These are phyloP conservation scores for Sturnira hondurensis DNA, from an alignment of 2,113 vertebrate genomes.

Conservation along the genomic window DNA sequence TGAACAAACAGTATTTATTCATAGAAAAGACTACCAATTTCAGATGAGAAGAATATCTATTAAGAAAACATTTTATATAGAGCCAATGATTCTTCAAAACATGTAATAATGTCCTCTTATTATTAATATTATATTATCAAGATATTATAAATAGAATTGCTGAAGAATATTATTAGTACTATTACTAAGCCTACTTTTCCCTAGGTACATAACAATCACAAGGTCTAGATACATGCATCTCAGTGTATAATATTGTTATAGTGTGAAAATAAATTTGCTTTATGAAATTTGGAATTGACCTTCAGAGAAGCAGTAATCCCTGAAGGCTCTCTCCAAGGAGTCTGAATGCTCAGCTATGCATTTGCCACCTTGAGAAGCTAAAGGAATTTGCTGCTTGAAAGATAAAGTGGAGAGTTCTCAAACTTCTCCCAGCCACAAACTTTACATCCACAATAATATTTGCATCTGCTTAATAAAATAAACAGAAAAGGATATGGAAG, in stretches of 20 bases:
- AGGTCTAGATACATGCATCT: neutral
- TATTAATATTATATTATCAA: conserved; percentile 58
- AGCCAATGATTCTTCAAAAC: conserved; percentile 22
- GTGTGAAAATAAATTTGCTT: conserved; percentile 47
- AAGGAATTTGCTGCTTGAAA: neutral
- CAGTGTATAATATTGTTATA: conserved; percentile 20
- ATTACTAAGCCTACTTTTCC: conserved; percentile 47
- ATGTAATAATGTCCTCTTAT: conserved; percentile 25
- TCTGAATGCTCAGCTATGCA: neutral
- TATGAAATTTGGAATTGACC: conserved; percentile 41
- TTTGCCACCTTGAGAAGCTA: neutral
- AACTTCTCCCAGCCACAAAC: neutral
- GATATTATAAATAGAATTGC: conserved; percentile 62
- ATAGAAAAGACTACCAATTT: conserved; percentile 32
- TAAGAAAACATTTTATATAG: conserved; percentile 28
- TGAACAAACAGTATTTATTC: neutral
- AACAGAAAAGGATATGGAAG: neutral
- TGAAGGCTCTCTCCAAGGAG: neutral
- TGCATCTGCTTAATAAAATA: conserved; percentile 18
- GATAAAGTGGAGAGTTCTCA: neutral
- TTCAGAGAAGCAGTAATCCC: neutral
- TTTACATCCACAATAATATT: neutral
- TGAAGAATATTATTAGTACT: conserved; percentile 54
- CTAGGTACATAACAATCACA: conserved; percentile 40
- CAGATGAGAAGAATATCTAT: conserved; percentile 11